These are phyloP conservation scores for Noctua comes DNA, from an alignment of 2,888 invertebrate genomes.

Conservation along the genomic window DNA sequence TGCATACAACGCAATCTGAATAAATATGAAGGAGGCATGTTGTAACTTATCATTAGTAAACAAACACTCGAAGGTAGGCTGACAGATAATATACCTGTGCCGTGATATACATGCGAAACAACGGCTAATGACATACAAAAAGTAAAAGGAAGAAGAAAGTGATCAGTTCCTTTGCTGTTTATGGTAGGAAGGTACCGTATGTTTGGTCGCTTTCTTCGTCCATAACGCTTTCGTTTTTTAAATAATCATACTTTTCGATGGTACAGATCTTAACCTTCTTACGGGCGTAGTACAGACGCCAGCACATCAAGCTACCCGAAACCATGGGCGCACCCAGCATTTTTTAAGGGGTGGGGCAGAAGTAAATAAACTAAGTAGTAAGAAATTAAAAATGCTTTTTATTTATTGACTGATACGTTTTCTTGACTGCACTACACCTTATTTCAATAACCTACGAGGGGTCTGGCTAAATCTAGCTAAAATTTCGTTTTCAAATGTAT, in stretches of 20 bases:
- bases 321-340: too few species aligned
- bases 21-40: slow-evolving; percentile 63
- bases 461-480: too few species aligned
- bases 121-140: slow-evolving; percentile 46
- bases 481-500: too few species aligned
- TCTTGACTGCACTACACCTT: too few species aligned
- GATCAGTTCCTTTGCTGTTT: slow-evolving; percentile 31
- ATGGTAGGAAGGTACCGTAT: slow-evolving; percentile 10
- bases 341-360: too few species aligned
- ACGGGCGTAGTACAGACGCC: too few species aligned
- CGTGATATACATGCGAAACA: slow-evolving; percentile 55
- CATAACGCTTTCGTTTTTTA: slow-evolving; percentile 40
- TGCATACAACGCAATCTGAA: slow-evolving; percentile 63
- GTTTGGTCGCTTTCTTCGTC: slow-evolving; percentile 40
- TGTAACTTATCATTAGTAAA: slow-evolving; percentile 69
- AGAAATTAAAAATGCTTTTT: too few species aligned
- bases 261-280: not conserved
- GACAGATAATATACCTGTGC: slow-evolving; percentile 47
- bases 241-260: slow-evolving; percentile 8
- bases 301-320: too few species aligned
- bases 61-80: slow-evolving; percentile 62
- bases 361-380: too few species aligned
- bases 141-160: slow-evolving; percentile 63
- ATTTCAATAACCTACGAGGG: too few species aligned
- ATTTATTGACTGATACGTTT: too few species aligned